Percentiles rank a stretch among this genome's conserved stretches.
Conservation (phyloP, 2,797 vertebrate species). For the Myotis planiceps region DNA sequence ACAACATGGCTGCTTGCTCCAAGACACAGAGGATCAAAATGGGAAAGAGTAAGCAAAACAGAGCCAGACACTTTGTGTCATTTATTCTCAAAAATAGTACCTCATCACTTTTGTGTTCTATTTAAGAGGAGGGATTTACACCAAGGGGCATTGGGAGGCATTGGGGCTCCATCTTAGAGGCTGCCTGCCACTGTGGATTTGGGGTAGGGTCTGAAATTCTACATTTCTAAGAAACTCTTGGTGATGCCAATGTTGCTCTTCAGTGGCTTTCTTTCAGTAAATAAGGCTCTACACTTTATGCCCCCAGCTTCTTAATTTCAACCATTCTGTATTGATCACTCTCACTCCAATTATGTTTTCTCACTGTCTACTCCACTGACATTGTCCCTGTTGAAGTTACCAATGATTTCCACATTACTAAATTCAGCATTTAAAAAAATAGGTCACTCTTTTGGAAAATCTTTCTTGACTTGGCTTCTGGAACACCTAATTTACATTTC, state of each 20-base stretch:
- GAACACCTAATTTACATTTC: background rate
- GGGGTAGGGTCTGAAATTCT: background rate
- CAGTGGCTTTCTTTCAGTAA: background rate
- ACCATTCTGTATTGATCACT: background rate
- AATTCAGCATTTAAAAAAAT: background rate
- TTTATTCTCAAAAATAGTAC: background rate
- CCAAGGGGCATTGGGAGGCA: background rate
- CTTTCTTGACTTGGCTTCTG: background rate
- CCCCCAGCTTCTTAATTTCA: background rate
- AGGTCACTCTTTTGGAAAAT: background rate
- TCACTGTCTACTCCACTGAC: background rate
- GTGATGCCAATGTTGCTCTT: background rate
- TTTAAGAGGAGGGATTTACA: background rate
- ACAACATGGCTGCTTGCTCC: background rate
- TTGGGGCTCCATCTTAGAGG: background rate
- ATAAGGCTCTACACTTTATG: rapidly evolving
- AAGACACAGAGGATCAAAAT: background rate
- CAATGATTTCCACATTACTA: background rate
- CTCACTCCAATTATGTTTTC: background rate
- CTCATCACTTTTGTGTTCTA: background rate
- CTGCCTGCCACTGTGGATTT: background rate
- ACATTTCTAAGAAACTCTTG: background rate
- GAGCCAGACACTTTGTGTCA: background rate
- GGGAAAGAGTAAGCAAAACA: background rate
- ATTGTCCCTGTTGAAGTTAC: background rate